Percentiles rank a stretch among this genome's conserved stretches.
Evolutionary conservation across 2,797 vertebrate species (phyloP).

Genomic region (Propithecus deckenii): DNA sequence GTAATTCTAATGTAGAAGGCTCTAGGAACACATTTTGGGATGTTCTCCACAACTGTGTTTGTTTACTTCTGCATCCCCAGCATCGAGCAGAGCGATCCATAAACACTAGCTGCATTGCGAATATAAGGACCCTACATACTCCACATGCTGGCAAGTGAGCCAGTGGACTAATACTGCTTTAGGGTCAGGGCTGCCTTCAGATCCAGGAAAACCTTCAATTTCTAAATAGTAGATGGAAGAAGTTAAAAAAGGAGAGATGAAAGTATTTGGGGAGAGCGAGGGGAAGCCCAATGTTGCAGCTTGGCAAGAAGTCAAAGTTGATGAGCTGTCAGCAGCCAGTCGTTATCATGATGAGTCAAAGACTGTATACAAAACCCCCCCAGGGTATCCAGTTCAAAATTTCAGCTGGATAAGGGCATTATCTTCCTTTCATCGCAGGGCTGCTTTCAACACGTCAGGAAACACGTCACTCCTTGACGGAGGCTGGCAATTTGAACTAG

Average conservation of each 20-base stretch:
- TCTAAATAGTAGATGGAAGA: background rate
- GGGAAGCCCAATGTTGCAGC: background rate
- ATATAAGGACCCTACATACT: background rate
- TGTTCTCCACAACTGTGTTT: background rate
- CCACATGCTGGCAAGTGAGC: background rate
- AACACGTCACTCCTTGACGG: slow-evolving; percentile 57
- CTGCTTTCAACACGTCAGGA: slow-evolving; percentile 68
- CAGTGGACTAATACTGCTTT: background rate
- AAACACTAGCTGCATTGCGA: background rate
- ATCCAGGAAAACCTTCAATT: background rate
- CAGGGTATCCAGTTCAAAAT: slow-evolving; percentile 61
- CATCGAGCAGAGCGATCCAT: background rate
- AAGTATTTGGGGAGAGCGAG: background rate
- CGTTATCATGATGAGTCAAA: slow-evolving; percentile 75
- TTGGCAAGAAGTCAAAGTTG: slow-evolving; percentile 81
- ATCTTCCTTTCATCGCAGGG: slow-evolving; percentile 69
- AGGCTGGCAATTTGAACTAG: slow-evolving; percentile 48
- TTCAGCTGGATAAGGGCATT: slow-evolving; percentile 69
- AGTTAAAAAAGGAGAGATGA: background rate
- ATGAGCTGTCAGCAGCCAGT: slow-evolving; percentile 74
- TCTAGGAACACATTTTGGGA: background rate
- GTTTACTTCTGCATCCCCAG: background rate
- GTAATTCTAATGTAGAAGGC: background rate
- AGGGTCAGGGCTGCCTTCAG: background rate
- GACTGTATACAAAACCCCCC: slow-evolving; percentile 65